Evolutionary conservation across 2,888 invertebrate species (phyloP).

Genomic region (Salpingus planirostris): DNA sequence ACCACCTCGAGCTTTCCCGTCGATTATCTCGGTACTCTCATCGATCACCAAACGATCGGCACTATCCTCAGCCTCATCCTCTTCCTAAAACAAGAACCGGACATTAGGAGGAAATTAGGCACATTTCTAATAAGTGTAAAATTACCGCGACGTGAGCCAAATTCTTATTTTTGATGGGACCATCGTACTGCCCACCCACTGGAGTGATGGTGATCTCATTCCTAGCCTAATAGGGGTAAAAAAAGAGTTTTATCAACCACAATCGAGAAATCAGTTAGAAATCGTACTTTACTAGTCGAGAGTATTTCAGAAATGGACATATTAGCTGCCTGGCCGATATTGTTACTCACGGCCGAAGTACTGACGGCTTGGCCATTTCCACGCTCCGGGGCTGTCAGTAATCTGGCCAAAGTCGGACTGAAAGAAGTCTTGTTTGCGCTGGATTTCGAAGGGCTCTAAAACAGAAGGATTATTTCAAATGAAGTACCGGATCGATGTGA

Average conservation of each 20-base stretch:
- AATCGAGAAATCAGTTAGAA: no score
- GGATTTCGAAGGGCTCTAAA: conserved; percentile 31
- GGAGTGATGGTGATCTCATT: conserved; percentile 56
- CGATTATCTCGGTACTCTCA: conserved; percentile 45
- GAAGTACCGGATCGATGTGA: not conserved
- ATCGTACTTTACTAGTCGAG: conserved; percentile 38
- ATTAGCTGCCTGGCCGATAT: conserved; percentile 24
- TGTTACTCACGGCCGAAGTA: conserved; percentile 16
- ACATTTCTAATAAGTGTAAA: no score
- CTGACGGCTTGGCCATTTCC: conserved; percentile 18
- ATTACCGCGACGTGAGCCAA: no score
- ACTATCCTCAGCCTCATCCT: conserved; percentile 55
- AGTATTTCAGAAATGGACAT: conserved; percentile 40
- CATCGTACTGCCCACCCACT: conserved; percentile 39
- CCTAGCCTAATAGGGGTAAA: no score
- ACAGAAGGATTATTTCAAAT: conserved; percentile 12
- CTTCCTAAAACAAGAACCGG: conserved; percentile 25
- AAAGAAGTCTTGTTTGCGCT: conserved; percentile 52
- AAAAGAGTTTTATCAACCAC: no score
- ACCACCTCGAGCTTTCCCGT: conserved; percentile 28
- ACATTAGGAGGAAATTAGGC: not conserved
- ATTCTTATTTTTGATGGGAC: conserved; percentile 2
- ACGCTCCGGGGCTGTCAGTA: conserved; percentile 57
- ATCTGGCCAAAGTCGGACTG: conserved; percentile 72
- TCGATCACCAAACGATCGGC: conserved; percentile 53